Evolutionary conservation across 1,140 invertebrate genomes (phyloP), one percentile per base, ranked within the genome.

Genomic region (Aphelenchoides avenae): DNA sequence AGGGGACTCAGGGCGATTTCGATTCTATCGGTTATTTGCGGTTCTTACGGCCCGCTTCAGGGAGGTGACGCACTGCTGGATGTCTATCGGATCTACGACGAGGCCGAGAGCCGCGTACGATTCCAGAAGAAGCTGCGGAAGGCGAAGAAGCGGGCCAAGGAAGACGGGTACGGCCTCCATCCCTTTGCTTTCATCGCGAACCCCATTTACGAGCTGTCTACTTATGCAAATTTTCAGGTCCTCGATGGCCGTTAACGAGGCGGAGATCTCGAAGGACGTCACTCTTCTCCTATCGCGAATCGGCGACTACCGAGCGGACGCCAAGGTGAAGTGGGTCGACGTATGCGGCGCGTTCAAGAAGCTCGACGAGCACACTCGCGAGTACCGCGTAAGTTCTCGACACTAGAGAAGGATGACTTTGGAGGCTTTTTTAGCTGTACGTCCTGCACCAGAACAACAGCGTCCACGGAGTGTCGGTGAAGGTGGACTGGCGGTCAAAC

Each of bases 1-100:
- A n/a, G n/a, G n/a, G n/a, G n/a, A n/a, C n/a, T n/a, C n/a, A n/a
- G n/a, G n/a, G n/a, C n/a, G n/a, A n/a, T n/a, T n/a, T n/a, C n/a
- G n/a, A n/a, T n/a, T n/a, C n/a, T n/a, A n/a, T n/a, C n/a, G n/a
- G n/a, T n/a, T 51, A n/a, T 52, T 31, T 56, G 18, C 22, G 4
- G 26, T 52, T 33, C 6, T 56, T 60, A 34, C 15, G 7, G 33
- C 33, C 1, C n/a, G 66, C 67, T 74, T 43, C 46, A 82, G 78
- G 89, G 90, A 3, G 86, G 82, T 24, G 87, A 91, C 66, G 84
- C 84, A 56, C 78, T 82, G 7, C 78, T 95, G 9, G 92, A 96
- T 79, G 76, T 91, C 30, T 96, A 91, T 77, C 80, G 84, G 42
- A 84, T 97, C 57, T 84, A 86, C 64, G 79, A 83, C 1, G 83